A percentile compares a stretch with the other conserved stretches of the same genome.
Evolutionary conservation across 2,797 vertebrate species (phyloP).

Genomic region (Silurus aristotelis): DNA sequence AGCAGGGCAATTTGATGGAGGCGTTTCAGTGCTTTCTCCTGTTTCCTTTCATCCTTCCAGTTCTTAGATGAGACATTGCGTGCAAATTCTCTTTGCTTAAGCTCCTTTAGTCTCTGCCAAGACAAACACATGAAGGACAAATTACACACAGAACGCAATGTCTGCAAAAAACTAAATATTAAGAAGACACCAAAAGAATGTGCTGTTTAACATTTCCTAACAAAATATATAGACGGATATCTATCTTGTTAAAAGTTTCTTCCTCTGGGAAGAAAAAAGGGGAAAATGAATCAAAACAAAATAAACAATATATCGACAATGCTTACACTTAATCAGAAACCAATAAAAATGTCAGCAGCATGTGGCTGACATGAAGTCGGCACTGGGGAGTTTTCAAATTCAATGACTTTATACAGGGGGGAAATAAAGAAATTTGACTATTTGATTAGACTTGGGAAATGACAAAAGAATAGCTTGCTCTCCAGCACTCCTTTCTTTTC

Average conservation of each 20-base stretch:
- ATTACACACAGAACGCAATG: slow-evolving; percentile 23
- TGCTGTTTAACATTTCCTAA: not conserved
- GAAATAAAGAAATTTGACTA: slow-evolving; percentile 46
- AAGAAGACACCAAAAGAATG: not conserved
- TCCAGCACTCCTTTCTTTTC: slow-evolving; percentile 1
- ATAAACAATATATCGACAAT: slow-evolving; percentile 43
- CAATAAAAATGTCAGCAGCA: slow-evolving; percentile 48
- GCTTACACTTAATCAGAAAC: slow-evolving; percentile 48
- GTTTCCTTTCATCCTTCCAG: slow-evolving; percentile 98
- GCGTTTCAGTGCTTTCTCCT: slow-evolving; percentile 92
- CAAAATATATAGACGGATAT: not conserved
- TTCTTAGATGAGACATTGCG: slow-evolving; percentile 97
- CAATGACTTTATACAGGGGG: slow-evolving; percentile 37
- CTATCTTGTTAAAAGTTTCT: slow-evolving; percentile 42
- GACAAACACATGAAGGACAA: slow-evolving; percentile 34
- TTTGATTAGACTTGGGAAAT: slow-evolving; percentile 41
- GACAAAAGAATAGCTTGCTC: slow-evolving; percentile 1
- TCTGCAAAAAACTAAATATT: not conserved
- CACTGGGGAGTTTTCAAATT: slow-evolving; percentile 33
- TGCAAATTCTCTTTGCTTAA: slow-evolving; percentile 97
- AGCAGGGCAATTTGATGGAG: slow-evolving; percentile 92
- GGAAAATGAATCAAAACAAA: slow-evolving; percentile 38
- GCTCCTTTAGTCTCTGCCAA: slow-evolving; percentile 91
- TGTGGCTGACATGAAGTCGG: slow-evolving; percentile 25
- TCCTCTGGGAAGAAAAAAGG: slow-evolving; percentile 35